Evolutionary conservation across 1,140 invertebrate genomes (phyloP).

Genomic region (Xylocopa sonorina): DNA sequence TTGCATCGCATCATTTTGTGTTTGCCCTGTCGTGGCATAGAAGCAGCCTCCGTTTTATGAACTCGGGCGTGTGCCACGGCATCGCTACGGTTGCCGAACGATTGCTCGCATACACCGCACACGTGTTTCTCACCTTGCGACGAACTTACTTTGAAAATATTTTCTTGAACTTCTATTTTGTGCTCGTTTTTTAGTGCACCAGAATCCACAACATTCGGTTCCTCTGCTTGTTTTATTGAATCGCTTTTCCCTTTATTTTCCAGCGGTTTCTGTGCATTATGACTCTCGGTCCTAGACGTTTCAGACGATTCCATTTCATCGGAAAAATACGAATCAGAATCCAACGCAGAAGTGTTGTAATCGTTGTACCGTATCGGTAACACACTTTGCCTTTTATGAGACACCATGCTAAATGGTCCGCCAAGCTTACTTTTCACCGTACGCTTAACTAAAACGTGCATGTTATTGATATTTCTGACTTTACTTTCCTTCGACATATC

Average conservation of each 20-base stretch:
- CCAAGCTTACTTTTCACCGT: slow-evolving; percentile 21
- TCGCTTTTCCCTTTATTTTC: not conserved
- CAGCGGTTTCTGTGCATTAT: not conserved
- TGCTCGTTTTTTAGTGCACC: not conserved
- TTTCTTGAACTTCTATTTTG: slow-evolving; percentile 13
- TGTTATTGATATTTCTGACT: slow-evolving; percentile 63
- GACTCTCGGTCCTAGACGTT: not conserved
- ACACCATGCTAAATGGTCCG: slow-evolving; percentile 43
- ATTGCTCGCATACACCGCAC: slow-evolving; percentile 72
- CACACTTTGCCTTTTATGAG: slow-evolving; percentile 62
- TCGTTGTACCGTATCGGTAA: slow-evolving; percentile 66
- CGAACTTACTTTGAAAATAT: slow-evolving; percentile 1
- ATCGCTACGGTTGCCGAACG: slow-evolving; percentile 67
- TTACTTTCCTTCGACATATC: slow-evolving; percentile 62
- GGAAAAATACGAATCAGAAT: slow-evolving; percentile 45
- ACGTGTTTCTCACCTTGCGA: slow-evolving; percentile 60
- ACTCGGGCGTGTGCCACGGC: slow-evolving; percentile 70
- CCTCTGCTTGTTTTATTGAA: not conserved
- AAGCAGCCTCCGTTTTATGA: slow-evolving; percentile 60
- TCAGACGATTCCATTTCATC: not conserved
- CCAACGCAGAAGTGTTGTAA: slow-evolving; percentile 61
- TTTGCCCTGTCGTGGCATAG: slow-evolving; percentile 33
- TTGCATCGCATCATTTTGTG: slow-evolving; percentile 78
- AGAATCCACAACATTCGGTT: not conserved
- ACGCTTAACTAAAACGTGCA: slow-evolving; percentile 24